Evolutionary conservation across 2,113 vertebrate genomes (phyloP), one percentile per base, ranked within the genome.

Genomic region (Globicephala melas): DNA sequence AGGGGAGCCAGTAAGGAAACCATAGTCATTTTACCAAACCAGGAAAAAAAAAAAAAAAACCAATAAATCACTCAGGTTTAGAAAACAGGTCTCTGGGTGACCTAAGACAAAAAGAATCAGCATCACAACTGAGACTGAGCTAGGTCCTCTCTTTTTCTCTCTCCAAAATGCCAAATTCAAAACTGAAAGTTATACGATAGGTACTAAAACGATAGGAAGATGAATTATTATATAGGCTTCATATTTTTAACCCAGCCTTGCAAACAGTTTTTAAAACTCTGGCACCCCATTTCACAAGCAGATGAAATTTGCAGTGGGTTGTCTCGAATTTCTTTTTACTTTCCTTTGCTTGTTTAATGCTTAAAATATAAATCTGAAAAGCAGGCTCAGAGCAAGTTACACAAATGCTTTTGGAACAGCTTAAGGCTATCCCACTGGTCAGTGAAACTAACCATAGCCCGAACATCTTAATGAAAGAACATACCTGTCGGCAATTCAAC

Each of bases 241-340:
- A 23, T 44, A 68, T 74, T 92, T 97, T 92, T 53, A 90, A 88
- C 33, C 8, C 3, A 62, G 63, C 8, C 76, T 93, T 91, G 76
- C 18, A 93, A 94, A 85, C 60, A 93, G 36, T 71, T 87, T 83
- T 73, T 65, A 10, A 89, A 88, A 85, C 18, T 47, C 8, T 63
- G 31, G 47, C n/a, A 94, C 11, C 84, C 13, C 11, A 36, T 80
- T 84, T 50, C 36, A 79, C 3, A 92, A 55, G 11, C 38, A 94
- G 67, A 91, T 77, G 83, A 44, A 77, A 20, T 65, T 79, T 63
- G 44, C 25, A 55, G 15, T 9, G 6, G 21, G 74, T 47, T 67
- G 44, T 26, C 71, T 88, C 18, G 4, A 21, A 47, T 95, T 84
- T 63, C 82, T 91, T 70, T 28, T 82, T 41, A 21, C 58, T 65